phyloP scores from a whole-genome alignment of 2,888 invertebrate species.

The Chrysina gloriosa region DNA sequence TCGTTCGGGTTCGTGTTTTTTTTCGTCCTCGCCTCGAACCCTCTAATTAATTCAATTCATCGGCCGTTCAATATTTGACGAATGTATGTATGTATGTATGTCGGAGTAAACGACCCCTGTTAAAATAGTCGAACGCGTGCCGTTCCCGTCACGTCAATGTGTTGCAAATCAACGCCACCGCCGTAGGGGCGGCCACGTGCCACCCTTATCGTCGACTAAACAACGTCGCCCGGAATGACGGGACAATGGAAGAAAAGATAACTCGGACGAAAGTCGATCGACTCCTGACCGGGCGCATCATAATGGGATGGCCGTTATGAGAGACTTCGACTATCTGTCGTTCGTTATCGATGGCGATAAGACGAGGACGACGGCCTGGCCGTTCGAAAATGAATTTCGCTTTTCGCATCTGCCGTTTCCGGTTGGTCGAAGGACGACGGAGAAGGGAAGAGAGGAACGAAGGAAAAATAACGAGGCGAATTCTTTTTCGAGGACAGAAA shows the following conservation, averaged over 20 bases:
- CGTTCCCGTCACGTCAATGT: slow-evolving; percentile 58
- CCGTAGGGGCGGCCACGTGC: slow-evolving; percentile 53
- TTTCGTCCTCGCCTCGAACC: too few relatives aligned
- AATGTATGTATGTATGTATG: too few relatives aligned
- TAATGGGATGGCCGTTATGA: slow-evolving; percentile 26
- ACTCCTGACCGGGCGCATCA: background rate
- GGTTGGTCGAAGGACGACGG: too few relatives aligned
- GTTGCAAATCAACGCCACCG: slow-evolving; percentile 57
- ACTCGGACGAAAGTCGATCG: slow-evolving; percentile 24
- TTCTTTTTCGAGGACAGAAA: too few relatives aligned
- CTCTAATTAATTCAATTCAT: slow-evolving; percentile 28
- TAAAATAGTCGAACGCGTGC: slow-evolving; percentile 53
- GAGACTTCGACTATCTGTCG: slow-evolving; percentile 20
- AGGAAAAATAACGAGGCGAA: too few relatives aligned
- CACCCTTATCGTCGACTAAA: slow-evolving; percentile 54
- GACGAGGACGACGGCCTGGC: background rate
- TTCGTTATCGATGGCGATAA: slow-evolving; percentile 18
- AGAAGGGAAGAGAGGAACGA: too few relatives aligned
- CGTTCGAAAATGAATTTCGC: slow-evolving; percentile 17
- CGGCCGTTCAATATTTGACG: slow-evolving; percentile 23
- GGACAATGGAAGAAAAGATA: slow-evolving; percentile 46
- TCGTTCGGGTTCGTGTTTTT: too few relatives aligned
- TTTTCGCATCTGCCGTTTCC: slow-evolving; percentile 26
- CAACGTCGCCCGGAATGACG: slow-evolving; percentile 47
- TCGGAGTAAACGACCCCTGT: slow-evolving; percentile 1